These are phyloP conservation scores for Porites evermanni DNA, from an alignment of 92 coral and sea anemone species.

Conservation along the genomic window DNA sequence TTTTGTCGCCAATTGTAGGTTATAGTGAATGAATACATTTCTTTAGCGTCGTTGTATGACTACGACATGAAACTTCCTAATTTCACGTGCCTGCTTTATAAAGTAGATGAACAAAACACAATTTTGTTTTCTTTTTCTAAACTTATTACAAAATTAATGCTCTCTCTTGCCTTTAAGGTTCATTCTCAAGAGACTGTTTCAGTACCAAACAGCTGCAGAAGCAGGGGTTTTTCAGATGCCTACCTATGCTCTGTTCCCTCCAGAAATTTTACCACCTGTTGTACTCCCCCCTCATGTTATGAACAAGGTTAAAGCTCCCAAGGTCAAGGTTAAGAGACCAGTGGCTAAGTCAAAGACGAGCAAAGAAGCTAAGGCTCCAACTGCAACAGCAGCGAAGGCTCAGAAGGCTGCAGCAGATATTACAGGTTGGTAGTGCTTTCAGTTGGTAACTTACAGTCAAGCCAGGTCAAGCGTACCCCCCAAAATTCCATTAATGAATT, in stretches of 20 bases:
- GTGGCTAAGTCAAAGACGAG: slow-evolving; percentile 40
- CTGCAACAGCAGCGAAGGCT: slow-evolving; percentile 15
- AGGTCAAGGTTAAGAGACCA: slow-evolving; percentile 70
- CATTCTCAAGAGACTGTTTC: slow-evolving; percentile 88
- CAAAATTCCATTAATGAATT: too few relatives aligned
- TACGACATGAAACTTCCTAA: too few relatives aligned
- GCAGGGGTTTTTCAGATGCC: slow-evolving; percentile 79
- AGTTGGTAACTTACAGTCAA: too few relatives aligned
- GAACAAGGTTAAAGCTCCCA: slow-evolving; percentile 70
- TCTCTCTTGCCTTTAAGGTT: slow-evolving; percentile 58
- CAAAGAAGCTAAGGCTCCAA: slow-evolving; percentile 22
- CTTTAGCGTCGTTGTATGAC: too few relatives aligned
- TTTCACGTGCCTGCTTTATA: too few relatives aligned
- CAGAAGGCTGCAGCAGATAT: slow-evolving; percentile 27
- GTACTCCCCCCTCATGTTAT: slow-evolving; percentile 60
- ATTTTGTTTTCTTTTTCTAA: too few relatives aligned
- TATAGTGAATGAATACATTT: too few relatives aligned
- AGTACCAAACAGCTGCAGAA: slow-evolving; percentile 90
- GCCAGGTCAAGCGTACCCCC: too few relatives aligned
- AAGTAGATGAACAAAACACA: too few relatives aligned
- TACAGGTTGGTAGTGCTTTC: slow-evolving; percentile 16
- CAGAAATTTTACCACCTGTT: slow-evolving; percentile 62
- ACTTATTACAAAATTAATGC: too few relatives aligned
- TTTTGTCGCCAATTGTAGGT: too few relatives aligned
- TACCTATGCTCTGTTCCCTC: slow-evolving; percentile 54